Evolutionary conservation across 2,113 vertebrate species (phyloP).

Genomic region (Zeus faber): DNA sequence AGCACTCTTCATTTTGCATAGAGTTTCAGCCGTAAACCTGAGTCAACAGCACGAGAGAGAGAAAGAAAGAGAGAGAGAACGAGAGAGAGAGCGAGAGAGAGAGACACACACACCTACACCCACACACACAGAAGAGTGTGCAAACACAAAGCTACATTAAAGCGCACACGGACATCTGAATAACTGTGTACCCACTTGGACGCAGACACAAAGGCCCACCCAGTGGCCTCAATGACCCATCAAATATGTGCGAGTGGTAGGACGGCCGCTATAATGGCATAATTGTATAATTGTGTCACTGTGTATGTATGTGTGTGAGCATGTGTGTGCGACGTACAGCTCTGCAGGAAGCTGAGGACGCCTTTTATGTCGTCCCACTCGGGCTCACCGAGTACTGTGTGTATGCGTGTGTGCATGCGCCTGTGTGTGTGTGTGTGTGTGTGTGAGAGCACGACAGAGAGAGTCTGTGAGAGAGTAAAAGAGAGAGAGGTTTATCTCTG

Average conservation of each 20-base stretch:
- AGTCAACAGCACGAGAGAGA: slow-evolving; percentile 47
- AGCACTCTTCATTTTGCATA: slow-evolving; percentile 43
- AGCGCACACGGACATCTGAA: slow-evolving; percentile 20
- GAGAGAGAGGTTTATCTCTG: slow-evolving; percentile 63
- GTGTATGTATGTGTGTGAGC: slow-evolving; percentile 20
- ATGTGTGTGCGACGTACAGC: slow-evolving; percentile 29
- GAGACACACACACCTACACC: slow-evolving; percentile 2
- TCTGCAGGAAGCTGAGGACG: slow-evolving; percentile 50
- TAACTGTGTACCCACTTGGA: slow-evolving; percentile 13
- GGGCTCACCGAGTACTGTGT: slow-evolving; percentile 44
- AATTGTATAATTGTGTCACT: slow-evolving; percentile 16
- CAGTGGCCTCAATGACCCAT: slow-evolving; percentile 6
- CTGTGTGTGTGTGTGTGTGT: slow-evolving; percentile 20
- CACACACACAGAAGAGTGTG: slow-evolving; percentile 21
- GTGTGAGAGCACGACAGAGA: too few species aligned
- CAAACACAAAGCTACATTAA: slow-evolving; percentile 6
- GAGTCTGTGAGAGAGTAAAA: slow-evolving; percentile 39
- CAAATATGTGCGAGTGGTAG: slow-evolving; percentile 4
- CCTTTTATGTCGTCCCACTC: slow-evolving; percentile 51
- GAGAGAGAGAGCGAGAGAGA: neutral
- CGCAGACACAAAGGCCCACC: neutral
- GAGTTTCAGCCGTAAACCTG: slow-evolving; percentile 51
- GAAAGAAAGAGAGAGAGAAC: slow-evolving; percentile 4
- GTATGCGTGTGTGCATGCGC: slow-evolving; percentile 25
- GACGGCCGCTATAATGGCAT: neutral